A percentile compares a stretch with the other conserved stretches of the same genome.
These are phyloP conservation scores for Piaya cayana DNA, from an alignment of 2,113 vertebrate genomes.

Conservation along the genomic window DNA sequence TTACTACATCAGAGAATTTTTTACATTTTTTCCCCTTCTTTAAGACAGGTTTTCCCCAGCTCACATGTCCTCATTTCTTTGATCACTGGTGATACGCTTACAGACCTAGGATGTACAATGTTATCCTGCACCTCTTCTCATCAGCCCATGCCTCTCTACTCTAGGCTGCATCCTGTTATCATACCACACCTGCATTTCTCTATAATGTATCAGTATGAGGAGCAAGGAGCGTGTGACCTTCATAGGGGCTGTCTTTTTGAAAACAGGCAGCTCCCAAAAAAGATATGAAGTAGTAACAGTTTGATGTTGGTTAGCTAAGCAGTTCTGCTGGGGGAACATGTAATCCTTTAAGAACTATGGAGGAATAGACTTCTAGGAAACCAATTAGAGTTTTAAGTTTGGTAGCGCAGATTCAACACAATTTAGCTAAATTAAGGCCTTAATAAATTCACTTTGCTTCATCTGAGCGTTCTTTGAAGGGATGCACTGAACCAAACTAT, in stretches of 20 bases:
- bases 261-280: neutral
- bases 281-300: neutral
- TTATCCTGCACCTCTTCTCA: neutral
- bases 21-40: neutral
- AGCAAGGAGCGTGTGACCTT: neutral
- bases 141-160: neutral
- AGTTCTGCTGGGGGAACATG: neutral
- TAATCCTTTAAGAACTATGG: neutral
- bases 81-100: neutral
- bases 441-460: slow-evolving; percentile 61
- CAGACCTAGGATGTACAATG: neutral
- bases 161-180: neutral
- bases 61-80: neutral
- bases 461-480: slow-evolving; percentile 23
- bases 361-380: neutral
- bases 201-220: neutral
- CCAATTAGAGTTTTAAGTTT: neutral
- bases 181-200: neutral
- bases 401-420: neutral
- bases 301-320: neutral
- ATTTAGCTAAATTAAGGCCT: slow-evolving; percentile 25
- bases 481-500: neutral
- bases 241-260: neutral
- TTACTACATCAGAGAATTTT: neutral
- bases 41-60: neutral